Evolutionary conservation across 2,113 vertebrate species (phyloP).

Genomic region (Crotalus helleri): DNA sequence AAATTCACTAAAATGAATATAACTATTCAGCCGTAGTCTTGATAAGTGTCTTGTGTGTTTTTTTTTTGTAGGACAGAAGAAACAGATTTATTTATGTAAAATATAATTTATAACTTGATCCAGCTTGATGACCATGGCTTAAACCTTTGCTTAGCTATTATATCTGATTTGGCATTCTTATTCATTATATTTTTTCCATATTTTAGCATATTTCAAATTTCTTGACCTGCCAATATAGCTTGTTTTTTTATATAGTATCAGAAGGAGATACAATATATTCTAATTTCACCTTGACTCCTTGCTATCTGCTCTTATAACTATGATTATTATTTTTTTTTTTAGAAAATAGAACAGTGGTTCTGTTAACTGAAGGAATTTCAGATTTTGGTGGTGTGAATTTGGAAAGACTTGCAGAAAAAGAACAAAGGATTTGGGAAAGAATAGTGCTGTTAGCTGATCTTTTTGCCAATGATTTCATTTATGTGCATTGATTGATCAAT

Average conservation of each 20-base stretch:
- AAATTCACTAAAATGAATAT: background rate
- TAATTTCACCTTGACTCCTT: background rate
- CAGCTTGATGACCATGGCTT: background rate
- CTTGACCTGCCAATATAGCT: background rate
- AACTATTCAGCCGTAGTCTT: background rate
- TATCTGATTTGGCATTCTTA: background rate
- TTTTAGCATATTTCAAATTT: conserved; percentile 21
- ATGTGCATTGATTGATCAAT: background rate
- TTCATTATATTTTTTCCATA: background rate
- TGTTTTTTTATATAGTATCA: background rate
- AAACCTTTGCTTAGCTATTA: background rate
- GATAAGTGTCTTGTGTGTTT: background rate
- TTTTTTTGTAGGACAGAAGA: background rate
- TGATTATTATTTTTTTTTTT: background rate
- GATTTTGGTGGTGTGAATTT: conserved; percentile 6
- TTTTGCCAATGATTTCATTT: background rate
- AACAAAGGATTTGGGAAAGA: background rate
- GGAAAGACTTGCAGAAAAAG: background rate
- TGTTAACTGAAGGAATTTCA: background rate
- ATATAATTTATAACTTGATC: background rate
- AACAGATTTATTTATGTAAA: background rate
- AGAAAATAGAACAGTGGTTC: background rate
- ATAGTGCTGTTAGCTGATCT: background rate
- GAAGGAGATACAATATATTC: background rate
- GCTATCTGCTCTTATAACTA: background rate